Base-by-base conservation (phyloP, 2,888 invertebrate species). In the Baronia brevicornis region DNA sequence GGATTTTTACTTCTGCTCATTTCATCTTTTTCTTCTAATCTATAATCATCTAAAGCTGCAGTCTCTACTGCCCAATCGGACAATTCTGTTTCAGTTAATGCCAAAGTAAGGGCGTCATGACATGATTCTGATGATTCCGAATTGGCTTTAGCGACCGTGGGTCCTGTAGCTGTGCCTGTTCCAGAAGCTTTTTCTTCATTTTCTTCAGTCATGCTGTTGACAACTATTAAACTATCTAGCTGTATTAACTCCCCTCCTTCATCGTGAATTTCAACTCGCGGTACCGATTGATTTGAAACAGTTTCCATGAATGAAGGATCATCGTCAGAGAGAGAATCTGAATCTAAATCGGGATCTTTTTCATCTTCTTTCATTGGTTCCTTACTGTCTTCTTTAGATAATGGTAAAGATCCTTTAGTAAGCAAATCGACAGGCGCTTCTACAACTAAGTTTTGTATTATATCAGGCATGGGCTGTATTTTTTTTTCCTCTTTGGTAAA, bases 31-130 rank as follows among this genome's bases (percentile, higher is more conserved):
- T 77, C 77, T 39, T 64, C 73, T 41, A 61, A 66, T 20, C 88
- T 88, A 34, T 92, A 87, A 58, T 93, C 92, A 50, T 93, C 93
- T 1, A 92, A 88, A 1, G 90, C 91, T 20, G 88, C 90, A 44
- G 90, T 92, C 54, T 95, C 94, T 2, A 91, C 88, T 0, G 93
- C 94, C 95, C 94, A 95, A 62, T 95, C 95, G 0, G 94, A 94
- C n/a, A 94, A 75, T 59, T 95, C 95, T 0, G 94, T 94, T 67
- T 95, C 95, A 0, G 94, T 94, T 5, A 94, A 75, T 2, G 89
- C 92, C 1, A 91, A 88, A 0, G 91, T 91, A 0, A 90, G 90
- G 1, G 86, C 85, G 46, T 92, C 92, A 1, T 89, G 88, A 31
- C 90, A 88, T 0, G 92, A 91, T 45, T 91, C 91, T 0, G 92